Evolutionary conservation across 2,113 vertebrate species (phyloP), one percentile per base, ranked within the genome.

Genomic region (Oenanthe oenanthe): DNA sequence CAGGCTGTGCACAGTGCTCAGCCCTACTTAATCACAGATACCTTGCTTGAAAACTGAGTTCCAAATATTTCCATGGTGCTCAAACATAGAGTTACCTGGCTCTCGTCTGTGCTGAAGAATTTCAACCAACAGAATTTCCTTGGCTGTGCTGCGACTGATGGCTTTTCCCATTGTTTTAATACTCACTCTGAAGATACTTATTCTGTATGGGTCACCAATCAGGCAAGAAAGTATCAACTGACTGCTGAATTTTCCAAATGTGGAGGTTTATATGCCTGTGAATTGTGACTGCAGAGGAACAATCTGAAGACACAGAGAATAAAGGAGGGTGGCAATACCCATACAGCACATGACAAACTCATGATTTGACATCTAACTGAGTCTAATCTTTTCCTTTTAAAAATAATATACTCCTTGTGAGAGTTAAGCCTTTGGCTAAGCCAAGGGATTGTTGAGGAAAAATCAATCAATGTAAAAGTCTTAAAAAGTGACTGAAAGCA

Each of bases 141-240:
- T 95, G 81, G 58, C 89, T 76, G 42, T 54, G 54, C 71, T 85
- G 34, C 34, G 31, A 34, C 71, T 85, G 89, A 90, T 90, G 81
- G 72, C 56, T 96, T 95, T 93, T 95, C 91, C 88, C 85, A 86
- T 93, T 67, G 65, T 86, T 94, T 92, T 93, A 92, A 57, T 84
- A 92, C 34, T 91, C 77, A 72, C 40, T 92, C 76, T 67, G 68
- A 71, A 96, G 60, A 71, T 63, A 26, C 57, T 68, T 75, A 36
- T 36, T 95, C n/a, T 57, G 61, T 89, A 60, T 63, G 56, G 83
- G 68, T 95, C 88, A 71, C 56, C 75, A 74, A 80, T 15, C 63
- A 92, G 72, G 67, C 60, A 58, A 85, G 53, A 94, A 68, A 92
- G 11, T 54, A 88, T 73, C 6, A 0, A 42, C 58, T 0, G 1